phyloP scores from a whole-genome alignment of 2,113 vertebrate genomes.

The Cepphus grylle region DNA sequence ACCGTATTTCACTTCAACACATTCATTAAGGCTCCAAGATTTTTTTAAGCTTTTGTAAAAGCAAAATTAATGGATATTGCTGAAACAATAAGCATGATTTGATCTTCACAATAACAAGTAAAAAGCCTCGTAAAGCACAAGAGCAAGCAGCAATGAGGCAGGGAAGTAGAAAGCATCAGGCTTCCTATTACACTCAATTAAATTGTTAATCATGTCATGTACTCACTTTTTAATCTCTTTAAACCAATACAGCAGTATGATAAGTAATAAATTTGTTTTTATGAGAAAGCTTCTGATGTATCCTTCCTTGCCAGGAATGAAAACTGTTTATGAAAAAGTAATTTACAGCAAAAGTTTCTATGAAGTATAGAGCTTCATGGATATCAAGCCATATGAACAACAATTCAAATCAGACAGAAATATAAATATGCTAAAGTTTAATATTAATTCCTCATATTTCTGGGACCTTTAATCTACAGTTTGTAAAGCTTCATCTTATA shows the following conservation, averaged over 20 bases:
- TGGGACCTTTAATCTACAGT: neutral
- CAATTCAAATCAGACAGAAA: neutral
- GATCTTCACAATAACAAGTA: neutral
- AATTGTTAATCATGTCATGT: slow-evolving; percentile 1
- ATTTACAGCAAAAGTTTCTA: slow-evolving; percentile 1
- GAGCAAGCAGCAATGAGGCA: neutral
- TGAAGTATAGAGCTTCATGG: neutral
- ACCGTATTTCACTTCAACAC: neutral
- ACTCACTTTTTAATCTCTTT: neutral
- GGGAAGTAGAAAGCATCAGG: neutral
- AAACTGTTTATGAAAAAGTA: neutral
- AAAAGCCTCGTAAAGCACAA: neutral
- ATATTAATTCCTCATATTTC: neutral
- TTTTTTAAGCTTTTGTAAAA: neutral
- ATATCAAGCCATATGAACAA: neutral
- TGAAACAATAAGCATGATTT: neutral
- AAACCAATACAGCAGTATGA: neutral
- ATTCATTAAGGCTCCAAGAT: neutral
- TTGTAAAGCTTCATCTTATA: neutral
- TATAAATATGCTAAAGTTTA: neutral
- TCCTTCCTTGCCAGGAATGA: neutral
- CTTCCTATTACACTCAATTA: slow-evolving; percentile 12
- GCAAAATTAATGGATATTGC: neutral
- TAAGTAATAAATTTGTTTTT: slow-evolving; percentile 17
- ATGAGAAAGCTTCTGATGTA: neutral